Conservation (phyloP, 2,888 invertebrate genomes). For the Chymomyza amoena region DNA sequence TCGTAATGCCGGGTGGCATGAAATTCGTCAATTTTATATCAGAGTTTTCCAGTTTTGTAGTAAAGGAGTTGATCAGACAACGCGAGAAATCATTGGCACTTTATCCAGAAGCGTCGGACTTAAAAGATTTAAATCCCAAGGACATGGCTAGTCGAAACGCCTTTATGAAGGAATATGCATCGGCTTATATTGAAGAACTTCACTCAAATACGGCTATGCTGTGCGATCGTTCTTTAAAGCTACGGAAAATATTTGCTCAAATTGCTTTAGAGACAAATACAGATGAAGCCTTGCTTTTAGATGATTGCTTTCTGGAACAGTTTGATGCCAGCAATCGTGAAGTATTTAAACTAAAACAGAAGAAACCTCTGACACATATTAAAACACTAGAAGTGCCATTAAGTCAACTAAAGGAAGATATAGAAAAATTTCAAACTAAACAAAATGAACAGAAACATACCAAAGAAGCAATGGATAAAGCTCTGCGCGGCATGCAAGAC, state of each 20-base stretch:
- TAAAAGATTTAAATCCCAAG: slow-evolving; percentile 38
- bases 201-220: slow-evolving; percentile 46
- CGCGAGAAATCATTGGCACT: slow-evolving; percentile 59
- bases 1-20: slow-evolving; percentile 78
- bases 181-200: slow-evolving; percentile 64
- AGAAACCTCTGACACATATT: slow-evolving; percentile 33
- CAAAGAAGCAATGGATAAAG: slow-evolving; percentile 56
- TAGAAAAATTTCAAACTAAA: slow-evolving; percentile 68
- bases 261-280: slow-evolving; percentile 49
- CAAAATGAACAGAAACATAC: slow-evolving; percentile 60
- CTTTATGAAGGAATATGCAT: slow-evolving; percentile 68
- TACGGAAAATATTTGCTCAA: slow-evolving; percentile 38
- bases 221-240: slow-evolving; percentile 43
- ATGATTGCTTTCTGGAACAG: slow-evolving; percentile 51
- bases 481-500: slow-evolving; percentile 46
- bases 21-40: slow-evolving; percentile 76
- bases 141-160: slow-evolving; percentile 57
- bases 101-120: slow-evolving; percentile 27
- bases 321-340: slow-evolving; percentile 55
- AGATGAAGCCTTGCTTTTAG: slow-evolving; percentile 33
- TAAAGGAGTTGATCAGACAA: slow-evolving; percentile 71
- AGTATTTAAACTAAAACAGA: slow-evolving; percentile 41
- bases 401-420: slow-evolving; percentile 53
- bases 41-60: slow-evolving; percentile 73
- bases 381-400: slow-evolving; percentile 50